Conservation (phyloP, 1,140 invertebrate genomes). For the Ptiloglossa arizonensis region DNA sequence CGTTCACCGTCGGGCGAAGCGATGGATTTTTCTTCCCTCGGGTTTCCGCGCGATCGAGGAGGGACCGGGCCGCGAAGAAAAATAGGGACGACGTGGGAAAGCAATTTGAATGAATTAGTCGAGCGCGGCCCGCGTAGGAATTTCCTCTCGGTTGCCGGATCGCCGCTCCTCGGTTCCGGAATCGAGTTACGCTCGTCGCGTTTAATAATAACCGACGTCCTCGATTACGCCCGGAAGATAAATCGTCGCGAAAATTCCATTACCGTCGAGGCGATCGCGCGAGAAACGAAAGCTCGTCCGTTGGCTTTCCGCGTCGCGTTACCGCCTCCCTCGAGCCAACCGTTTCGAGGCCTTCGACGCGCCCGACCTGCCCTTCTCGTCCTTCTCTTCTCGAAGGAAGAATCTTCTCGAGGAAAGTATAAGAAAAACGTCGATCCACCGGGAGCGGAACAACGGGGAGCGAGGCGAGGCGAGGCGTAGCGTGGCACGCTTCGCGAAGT, state of each 20-base stretch:
- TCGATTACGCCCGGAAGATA: constrained; percentile 24
- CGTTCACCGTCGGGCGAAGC: background rate
- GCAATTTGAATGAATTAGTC: constrained; percentile 41
- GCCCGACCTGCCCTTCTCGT: too few relatives aligned
- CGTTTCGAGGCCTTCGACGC: background rate
- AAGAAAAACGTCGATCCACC: background rate
- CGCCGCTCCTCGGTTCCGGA: background rate
- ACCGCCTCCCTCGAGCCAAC: background rate
- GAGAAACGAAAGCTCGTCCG: background rate
- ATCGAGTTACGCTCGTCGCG: constrained; percentile 18
- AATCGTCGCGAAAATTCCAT: constrained; percentile 9
- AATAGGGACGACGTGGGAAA: constrained; percentile 10
- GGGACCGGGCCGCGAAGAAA: background rate
- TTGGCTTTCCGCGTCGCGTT: background rate
- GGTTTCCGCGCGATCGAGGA: constrained; percentile 1
- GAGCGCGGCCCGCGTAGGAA: background rate
- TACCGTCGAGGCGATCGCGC: background rate
- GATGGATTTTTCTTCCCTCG: background rate
- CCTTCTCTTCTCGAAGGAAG: too few relatives aligned
- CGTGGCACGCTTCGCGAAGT: constrained; percentile 2
- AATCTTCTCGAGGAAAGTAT: too few relatives aligned
- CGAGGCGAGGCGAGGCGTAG: background rate
- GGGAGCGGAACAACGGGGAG: background rate
- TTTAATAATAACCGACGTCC: constrained; percentile 33
- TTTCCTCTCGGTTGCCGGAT: background rate